Conservation (phyloP, 2,797 vertebrate genomes). For the Glyptemys insculpta region DNA sequence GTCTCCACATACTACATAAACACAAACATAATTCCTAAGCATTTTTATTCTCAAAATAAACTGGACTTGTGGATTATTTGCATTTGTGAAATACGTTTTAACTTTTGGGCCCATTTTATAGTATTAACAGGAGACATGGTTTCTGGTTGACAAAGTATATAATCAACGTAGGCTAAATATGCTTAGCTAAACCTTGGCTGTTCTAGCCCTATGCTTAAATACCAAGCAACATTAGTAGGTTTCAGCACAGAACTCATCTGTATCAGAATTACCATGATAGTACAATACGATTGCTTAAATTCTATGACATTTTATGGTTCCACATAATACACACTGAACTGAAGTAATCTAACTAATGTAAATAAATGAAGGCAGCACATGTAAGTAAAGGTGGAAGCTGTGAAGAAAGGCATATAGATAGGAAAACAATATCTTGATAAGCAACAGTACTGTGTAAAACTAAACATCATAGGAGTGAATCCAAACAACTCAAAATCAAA, state of each 20-base stretch:
- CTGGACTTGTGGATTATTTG: not conserved
- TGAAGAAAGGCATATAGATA: not conserved
- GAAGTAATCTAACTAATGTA: not conserved
- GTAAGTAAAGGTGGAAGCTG: not conserved
- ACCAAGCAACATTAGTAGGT: not conserved
- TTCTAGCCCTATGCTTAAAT: not conserved
- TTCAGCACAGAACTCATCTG: not conserved
- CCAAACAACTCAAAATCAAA: not conserved
- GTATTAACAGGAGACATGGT: not conserved
- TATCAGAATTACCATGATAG: not conserved
- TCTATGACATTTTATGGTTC: not conserved
- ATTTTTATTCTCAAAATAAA: not conserved
- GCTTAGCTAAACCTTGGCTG: not conserved
- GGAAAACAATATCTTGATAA: not conserved
- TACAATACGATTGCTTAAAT: not conserved
- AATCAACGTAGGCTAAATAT: not conserved
- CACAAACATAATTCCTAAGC: accelerated
- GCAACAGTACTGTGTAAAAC: not conserved
- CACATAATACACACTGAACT: not conserved
- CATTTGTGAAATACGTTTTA: not conserved
- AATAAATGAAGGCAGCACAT: not conserved
- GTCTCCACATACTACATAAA: not conserved
- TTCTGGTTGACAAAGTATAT: not conserved
- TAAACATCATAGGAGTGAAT: not conserved
- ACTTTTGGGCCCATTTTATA: not conserved